Conservation (phyloP, 1,140 invertebrate genomes). For the Brachionus sp. region DNA sequence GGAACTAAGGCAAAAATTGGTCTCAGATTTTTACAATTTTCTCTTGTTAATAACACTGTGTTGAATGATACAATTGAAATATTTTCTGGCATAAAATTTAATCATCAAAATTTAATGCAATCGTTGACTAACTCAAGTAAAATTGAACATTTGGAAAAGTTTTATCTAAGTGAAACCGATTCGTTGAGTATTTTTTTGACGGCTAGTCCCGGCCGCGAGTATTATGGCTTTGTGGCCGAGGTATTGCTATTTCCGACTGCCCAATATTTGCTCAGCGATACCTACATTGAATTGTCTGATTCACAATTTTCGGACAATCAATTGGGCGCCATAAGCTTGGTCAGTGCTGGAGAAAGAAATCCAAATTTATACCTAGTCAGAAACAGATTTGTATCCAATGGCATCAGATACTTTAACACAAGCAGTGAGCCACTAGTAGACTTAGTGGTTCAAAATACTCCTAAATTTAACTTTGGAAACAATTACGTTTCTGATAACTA, state of each 20-base stretch:
- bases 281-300: slow-evolving; percentile 79
- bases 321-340: slow-evolving; percentile 79
- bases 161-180: slow-evolving; percentile 30
- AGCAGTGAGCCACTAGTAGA: slow-evolving; percentile 77
- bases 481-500: slow-evolving; percentile 7
- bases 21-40: slow-evolving; percentile 47
- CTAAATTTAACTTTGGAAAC: slow-evolving; percentile 70
- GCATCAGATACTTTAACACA: slow-evolving; percentile 87
- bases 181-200: slow-evolving; percentile 77
- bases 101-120: slow-evolving; percentile 71
- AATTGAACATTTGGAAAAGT: not conserved
- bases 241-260: slow-evolving; percentile 77
- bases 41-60: slow-evolving; percentile 64
- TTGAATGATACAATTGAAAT: slow-evolving; percentile 76
- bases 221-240: slow-evolving; percentile 96
- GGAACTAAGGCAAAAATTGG: slow-evolving; percentile 48
- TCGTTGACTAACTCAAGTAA: slow-evolving; percentile 59
- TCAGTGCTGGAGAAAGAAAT: slow-evolving; percentile 89
- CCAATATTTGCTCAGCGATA: slow-evolving; percentile 73
- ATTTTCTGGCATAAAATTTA: slow-evolving; percentile 88
- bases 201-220: slow-evolving; percentile 82
- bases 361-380: slow-evolving; percentile 81
- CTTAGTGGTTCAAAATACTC: slow-evolving; percentile 89
- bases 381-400: slow-evolving; percentile 82
- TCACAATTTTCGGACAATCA: slow-evolving; percentile 77